Conservation (phyloP, 2,797 vertebrate genomes). For the Bryconaethiops microstoma region DNA sequence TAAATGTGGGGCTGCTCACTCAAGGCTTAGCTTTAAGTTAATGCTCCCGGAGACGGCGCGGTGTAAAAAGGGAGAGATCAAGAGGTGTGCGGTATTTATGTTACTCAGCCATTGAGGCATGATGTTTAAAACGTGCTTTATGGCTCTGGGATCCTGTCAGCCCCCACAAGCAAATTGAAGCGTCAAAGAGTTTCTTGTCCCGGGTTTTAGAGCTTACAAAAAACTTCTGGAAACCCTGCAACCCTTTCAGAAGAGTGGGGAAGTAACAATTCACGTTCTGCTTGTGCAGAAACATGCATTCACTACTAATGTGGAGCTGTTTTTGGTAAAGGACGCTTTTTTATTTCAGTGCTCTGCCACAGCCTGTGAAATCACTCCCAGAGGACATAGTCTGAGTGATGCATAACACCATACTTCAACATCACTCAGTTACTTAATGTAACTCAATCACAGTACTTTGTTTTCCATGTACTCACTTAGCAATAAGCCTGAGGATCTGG, state of each 20-base stretch:
- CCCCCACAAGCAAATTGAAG: slow-evolving; percentile 44
- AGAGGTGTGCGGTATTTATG: slow-evolving; percentile 39
- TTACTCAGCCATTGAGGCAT: slow-evolving; percentile 40
- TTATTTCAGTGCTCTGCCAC: background rate
- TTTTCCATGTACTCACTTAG: background rate
- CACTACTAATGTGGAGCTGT: background rate
- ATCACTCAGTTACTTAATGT: background rate
- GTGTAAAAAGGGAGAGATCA: background rate
- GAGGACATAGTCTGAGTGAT: background rate
- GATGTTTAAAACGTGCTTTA: slow-evolving; percentile 22
- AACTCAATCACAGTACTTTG: background rate
- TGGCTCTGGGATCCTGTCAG: slow-evolving; percentile 9
- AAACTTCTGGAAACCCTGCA: slow-evolving; percentile 1
- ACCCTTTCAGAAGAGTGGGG: slow-evolving; percentile 14
- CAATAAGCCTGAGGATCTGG: background rate
- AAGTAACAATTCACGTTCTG: background rate
- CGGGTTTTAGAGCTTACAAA: background rate
- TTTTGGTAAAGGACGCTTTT: background rate
- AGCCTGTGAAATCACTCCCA: background rate
- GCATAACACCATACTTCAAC: background rate
- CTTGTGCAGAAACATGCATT: slow-evolving; percentile 10
- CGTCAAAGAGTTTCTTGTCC: slow-evolving; percentile 40
- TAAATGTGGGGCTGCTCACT: slow-evolving; percentile 28
- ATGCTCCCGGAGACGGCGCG: slow-evolving; percentile 8
- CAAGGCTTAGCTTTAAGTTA: slow-evolving; percentile 33